Conservation (phyloP, 2,797 vertebrate genomes). For the Melanotaenia boesemani region DNA sequence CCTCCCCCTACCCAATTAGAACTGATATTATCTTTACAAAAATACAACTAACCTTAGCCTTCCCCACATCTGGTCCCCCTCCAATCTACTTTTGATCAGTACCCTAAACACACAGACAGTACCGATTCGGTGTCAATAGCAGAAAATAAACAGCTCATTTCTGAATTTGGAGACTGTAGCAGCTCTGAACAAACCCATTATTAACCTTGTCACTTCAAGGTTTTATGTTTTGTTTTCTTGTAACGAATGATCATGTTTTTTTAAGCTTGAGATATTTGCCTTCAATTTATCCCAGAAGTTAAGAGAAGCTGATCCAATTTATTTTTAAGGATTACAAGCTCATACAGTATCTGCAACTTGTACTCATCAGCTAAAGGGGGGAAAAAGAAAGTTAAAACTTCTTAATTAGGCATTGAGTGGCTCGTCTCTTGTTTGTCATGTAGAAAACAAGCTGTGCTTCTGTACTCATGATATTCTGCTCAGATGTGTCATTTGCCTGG, state of each 20-base stretch:
- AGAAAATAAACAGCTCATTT: conserved; percentile 43
- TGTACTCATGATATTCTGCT: conserved; percentile 42
- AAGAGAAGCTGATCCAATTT: not conserved
- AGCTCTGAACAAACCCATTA: conserved; percentile 9
- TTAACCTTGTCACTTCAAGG: not conserved
- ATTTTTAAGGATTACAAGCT: conserved; percentile 14
- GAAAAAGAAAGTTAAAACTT: conserved; percentile 4
- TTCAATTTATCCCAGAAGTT: not conserved
- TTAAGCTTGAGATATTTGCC: not conserved
- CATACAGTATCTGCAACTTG: not conserved
- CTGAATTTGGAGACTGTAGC: conserved; percentile 18
- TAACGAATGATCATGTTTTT: not conserved
- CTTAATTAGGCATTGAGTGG: conserved; percentile 7
- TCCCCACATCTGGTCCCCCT: conserved; percentile 29
- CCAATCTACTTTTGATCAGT: conserved; percentile 59
- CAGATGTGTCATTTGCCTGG: conserved; percentile 55
- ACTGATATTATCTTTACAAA: conserved; percentile 70
- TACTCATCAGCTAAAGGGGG: not conserved
- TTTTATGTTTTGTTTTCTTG: not conserved
- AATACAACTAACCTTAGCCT: conserved; percentile 64
- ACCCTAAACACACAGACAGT: conserved; percentile 54
- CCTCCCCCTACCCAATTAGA: conserved; percentile 68
- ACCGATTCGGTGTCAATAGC: conserved; percentile 54
- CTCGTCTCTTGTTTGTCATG: conserved; percentile 8
- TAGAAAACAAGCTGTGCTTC: conserved; percentile 38